Evolutionary conservation across 2,888 invertebrate species (phyloP).

Genomic region (Chymomyza procnemis): DNA sequence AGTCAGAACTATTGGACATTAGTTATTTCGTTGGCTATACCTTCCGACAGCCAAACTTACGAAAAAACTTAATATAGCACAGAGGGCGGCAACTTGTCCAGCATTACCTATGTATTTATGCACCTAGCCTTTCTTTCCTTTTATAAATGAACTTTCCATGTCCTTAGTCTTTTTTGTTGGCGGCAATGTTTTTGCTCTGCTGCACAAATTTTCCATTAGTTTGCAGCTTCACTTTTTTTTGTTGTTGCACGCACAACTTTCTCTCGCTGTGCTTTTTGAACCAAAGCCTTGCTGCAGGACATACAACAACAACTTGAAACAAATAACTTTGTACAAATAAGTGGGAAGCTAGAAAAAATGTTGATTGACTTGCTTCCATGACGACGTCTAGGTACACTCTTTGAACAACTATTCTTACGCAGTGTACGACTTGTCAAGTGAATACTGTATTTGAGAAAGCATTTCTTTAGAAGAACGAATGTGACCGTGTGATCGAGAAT

Average conservation of each 20-base stretch:
- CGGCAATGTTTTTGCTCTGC: conserved; percentile 22
- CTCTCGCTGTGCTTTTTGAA: not conserved
- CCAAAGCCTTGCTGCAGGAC: not conserved
- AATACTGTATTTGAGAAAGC: too few species aligned
- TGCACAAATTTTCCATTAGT: conserved; percentile 41
- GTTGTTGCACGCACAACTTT: not conserved
- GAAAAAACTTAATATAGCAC: too few species aligned
- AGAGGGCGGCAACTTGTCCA: not conserved
- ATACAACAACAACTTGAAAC: not conserved
- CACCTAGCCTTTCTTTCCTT: not conserved
- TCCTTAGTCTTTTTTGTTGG: conserved; percentile 24
- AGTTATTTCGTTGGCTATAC: too few species aligned
- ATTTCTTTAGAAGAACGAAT: too few species aligned
- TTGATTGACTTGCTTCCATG: not conserved
- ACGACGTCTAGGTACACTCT: not conserved
- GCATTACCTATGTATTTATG: not conserved
- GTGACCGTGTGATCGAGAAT: too few species aligned
- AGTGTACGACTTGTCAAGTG: too few species aligned
- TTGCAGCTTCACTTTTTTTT: conserved; percentile 12
- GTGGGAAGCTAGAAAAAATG: not conserved
- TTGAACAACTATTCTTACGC: too few species aligned
- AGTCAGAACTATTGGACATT: too few species aligned
- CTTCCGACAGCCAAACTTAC: too few species aligned
- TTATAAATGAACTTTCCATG: not conserved
- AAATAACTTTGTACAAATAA: not conserved